A percentile compares a stretch with the other conserved stretches of the same genome.
Evolutionary conservation across 92 coral and sea anemone genomes (phyloP).

Genomic region (Parazoanthus swiftii): DNA sequence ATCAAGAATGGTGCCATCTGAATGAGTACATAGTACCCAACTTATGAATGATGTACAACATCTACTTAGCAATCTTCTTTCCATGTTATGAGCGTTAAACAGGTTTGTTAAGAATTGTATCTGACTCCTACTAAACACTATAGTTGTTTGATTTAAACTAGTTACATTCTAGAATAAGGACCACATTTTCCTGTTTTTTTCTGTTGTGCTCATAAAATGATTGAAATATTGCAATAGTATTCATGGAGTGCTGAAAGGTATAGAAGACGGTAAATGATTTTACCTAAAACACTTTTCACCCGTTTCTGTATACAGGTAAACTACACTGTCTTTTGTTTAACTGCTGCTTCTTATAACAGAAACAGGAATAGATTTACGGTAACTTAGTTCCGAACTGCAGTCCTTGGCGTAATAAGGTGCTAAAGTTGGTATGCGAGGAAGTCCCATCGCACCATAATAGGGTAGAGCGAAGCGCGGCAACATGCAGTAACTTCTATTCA

Average conservation of each 20-base stretch:
- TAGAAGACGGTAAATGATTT: background rate
- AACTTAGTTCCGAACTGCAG: background rate
- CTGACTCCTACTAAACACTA: background rate
- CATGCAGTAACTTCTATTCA: background rate
- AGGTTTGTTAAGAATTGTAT: background rate
- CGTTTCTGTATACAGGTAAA: no score
- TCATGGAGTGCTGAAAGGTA: no score
- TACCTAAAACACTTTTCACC: background rate
- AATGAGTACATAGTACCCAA: constrained; percentile 21
- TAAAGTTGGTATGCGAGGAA: background rate
- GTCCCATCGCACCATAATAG: background rate
- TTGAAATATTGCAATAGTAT: background rate
- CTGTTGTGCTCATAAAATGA: background rate
- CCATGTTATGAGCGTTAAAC: background rate
- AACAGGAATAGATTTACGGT: constrained; percentile 36
- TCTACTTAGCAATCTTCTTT: constrained; percentile 31
- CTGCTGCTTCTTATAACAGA: constrained; percentile 31
- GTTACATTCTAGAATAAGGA: background rate
- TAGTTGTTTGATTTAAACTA: background rate
- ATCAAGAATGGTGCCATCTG: background rate
- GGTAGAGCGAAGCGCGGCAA: background rate
- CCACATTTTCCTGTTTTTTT: background rate
- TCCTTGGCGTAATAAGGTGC: background rate
- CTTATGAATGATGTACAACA: constrained; percentile 30
- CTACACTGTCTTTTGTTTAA: background rate